A percentile compares a stretch with the other conserved stretches of the same genome.
Evolutionary conservation across 2,888 invertebrate species (phyloP).

Genomic region (Chaetogeoica ovagalla): DNA sequence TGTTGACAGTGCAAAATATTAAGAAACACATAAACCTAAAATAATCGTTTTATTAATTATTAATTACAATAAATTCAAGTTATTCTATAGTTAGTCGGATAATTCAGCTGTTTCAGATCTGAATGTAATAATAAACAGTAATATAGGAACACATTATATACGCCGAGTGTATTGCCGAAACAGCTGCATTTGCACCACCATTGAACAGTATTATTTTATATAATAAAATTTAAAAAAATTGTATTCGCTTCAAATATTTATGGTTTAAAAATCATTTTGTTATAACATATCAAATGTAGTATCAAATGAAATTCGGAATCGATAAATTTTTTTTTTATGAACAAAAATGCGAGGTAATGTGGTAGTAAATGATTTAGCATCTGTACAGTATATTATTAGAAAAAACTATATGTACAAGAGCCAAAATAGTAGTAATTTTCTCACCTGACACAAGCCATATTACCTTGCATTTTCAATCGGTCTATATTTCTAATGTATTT

Average conservation of each 20-base stretch:
- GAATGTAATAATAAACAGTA: conserved; percentile 33
- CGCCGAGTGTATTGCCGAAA: conserved; percentile 21
- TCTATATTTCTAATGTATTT: conserved; percentile 3
- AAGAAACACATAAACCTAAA: conserved; percentile 24
- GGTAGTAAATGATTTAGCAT: neutral
- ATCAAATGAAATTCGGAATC: conserved; percentile 22
- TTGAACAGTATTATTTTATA: conserved; percentile 41
- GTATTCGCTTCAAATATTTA: neutral
- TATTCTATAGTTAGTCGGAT: conserved; percentile 23
- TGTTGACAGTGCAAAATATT: conserved; percentile 21
- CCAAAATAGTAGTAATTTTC: conserved; percentile 2
- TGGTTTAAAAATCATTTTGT: conserved; percentile 10
- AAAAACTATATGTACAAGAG: neutral
- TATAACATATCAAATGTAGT: neutral
- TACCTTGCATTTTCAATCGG: conserved; percentile 34
- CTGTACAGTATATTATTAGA: neutral
- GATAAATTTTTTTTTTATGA: neutral
- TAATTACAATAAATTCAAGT: conserved; percentile 23
- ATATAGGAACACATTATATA: conserved; percentile 37
- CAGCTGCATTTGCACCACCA: conserved; percentile 33
- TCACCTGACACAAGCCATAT: neutral
- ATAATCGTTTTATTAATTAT: conserved; percentile 13
- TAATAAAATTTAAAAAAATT: conserved; percentile 1
- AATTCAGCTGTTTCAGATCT: conserved; percentile 43
- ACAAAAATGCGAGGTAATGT: conserved; percentile 13